phyloP scores from a whole-genome alignment of 2,888 invertebrate genomes.

The Platycheirus rosarum region DNA sequence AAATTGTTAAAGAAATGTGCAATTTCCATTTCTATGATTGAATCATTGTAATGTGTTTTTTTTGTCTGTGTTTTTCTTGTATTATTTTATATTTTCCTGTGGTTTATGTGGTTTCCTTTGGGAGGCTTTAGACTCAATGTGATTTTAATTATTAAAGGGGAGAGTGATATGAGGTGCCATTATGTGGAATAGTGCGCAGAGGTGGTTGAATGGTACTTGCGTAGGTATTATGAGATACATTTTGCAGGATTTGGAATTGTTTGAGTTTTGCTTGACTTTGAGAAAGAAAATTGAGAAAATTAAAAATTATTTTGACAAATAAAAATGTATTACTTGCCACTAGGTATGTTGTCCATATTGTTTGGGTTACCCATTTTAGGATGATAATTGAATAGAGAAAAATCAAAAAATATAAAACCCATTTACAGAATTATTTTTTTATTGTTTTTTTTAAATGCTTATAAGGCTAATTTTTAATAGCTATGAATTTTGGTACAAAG shows the following conservation, averaged over 20 bases:
- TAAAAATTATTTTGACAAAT: too few relatives aligned
- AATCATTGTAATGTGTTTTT: conserved; percentile 51
- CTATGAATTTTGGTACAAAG: too few relatives aligned
- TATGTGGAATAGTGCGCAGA: conserved; percentile 4
- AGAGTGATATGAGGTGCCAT: conserved; percentile 8
- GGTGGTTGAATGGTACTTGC: conserved; percentile 15
- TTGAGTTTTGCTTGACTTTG: too few relatives aligned
- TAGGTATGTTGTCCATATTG: too few relatives aligned
- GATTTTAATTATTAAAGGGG: conserved; percentile 50
- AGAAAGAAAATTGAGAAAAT: too few relatives aligned
- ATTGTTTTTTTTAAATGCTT: too few relatives aligned
- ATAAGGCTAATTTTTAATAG: too few relatives aligned
- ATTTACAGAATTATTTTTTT: too few relatives aligned
- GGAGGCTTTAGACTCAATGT: conserved; percentile 45
- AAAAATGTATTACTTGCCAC: too few relatives aligned
- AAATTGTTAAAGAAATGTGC: conserved; percentile 29
- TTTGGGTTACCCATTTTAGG: too few relatives aligned
- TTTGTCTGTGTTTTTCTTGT: conserved; percentile 14
- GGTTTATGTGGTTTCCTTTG: conserved; percentile 64
- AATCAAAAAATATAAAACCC: too few relatives aligned
- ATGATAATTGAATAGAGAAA: too few relatives aligned
- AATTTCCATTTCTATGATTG: conserved; percentile 66
- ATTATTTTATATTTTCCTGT: conserved; percentile 27
- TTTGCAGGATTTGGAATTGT: neutral
- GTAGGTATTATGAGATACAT: conserved; percentile 21